Conservation (phyloP, 2,888 invertebrate genomes). For the Stenotaenia linearis region DNA sequence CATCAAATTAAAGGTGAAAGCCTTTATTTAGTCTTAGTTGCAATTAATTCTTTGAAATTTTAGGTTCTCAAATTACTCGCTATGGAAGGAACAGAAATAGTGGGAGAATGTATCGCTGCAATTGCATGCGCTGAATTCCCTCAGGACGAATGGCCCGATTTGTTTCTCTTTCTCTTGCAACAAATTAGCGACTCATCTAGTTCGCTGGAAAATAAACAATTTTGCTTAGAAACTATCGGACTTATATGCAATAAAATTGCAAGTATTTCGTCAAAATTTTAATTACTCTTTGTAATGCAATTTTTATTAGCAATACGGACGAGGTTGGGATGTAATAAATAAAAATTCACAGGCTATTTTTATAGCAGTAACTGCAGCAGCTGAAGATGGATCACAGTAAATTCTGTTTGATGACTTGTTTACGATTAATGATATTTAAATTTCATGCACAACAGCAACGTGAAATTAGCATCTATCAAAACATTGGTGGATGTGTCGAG, state of each 20-base stretch:
- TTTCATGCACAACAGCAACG: background rate
- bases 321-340: background rate
- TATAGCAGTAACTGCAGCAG: background rate
- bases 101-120: background rate
- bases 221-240: background rate
- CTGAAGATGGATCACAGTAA: background rate
- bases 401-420: too few relatives aligned
- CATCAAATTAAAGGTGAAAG: background rate
- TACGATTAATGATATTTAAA: background rate
- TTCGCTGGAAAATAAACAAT: background rate
- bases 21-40: too few relatives aligned
- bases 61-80: background rate
- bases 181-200: background rate
- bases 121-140: background rate
- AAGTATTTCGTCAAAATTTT: background rate
- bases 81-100: background rate
- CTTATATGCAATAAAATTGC: background rate
- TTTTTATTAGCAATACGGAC: background rate
- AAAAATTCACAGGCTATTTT: background rate
- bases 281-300: background rate
- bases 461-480: background rate
- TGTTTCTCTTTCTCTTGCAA: background rate
- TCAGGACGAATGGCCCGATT: background rate
- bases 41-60: background rate
- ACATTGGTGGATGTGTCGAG: background rate